Base-by-base conservation (phyloP, 1,140 invertebrate species). In the Whitmania pigra region DNA sequence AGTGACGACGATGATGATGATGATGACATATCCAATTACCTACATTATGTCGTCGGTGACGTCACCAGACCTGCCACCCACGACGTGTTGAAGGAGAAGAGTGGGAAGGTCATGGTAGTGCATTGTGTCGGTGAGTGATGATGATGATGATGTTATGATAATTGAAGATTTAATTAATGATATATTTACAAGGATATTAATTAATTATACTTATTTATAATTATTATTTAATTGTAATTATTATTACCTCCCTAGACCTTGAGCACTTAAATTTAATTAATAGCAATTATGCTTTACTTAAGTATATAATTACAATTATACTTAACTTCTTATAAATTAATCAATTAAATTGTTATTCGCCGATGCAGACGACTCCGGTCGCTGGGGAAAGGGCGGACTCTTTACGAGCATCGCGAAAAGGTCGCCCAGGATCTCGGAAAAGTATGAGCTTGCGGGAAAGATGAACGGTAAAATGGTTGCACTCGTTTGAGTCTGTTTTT, bases 21-120 rank as follows among this genome's bases (percentile, higher is more conserved):
- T 18, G 74, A 73, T 11, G 40, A 73, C 5, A 71, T 22, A 20
- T 72, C 66, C 13, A 69, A 53, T n/a, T 67, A 76, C 20, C 77
- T 82, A 40, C 67, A 77, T 27, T 82, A 81, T 75, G 77, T 82
- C 15, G 78, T 76, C 67, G 81, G 81, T 1, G 80, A 82, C 74
- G 80, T 82, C 13, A 82, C 79, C 18, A 74, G 78, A 29, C 80
- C 81, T 29, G 29, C 15, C 15, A n/a, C 11, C 29, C 57, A 74
- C 27, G 22, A 73, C 49, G 43, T 49, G 5, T 15, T 49, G 43
- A 49, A 49, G 43, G 72, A 76, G 20, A 74, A 72, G 7, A 74
- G 74, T 22, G 31, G 73, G 11, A 73, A 77, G 29, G 78, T 79
- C 67, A 76, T 80, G 31, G 75, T 80, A 36, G 74, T 81, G 17